A percentile compares a stretch with the other conserved stretches of the same genome.
Evolutionary conservation across 2,797 vertebrate species (phyloP).

Genomic region (Ptychobarbus kaznakovi): DNA sequence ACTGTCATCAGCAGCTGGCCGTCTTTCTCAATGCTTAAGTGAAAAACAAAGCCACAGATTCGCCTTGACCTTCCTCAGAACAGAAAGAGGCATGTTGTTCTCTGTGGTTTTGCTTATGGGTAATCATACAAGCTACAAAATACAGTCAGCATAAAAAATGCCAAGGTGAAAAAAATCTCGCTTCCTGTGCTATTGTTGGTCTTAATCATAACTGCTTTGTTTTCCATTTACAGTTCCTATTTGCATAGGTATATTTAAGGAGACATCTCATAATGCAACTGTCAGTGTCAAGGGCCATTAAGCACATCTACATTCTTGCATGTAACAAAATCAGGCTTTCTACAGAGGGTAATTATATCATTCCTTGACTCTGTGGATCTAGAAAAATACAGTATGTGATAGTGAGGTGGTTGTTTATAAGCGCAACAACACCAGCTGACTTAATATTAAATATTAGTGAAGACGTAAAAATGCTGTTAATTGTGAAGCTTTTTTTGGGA

Average conservation of each 20-base stretch:
- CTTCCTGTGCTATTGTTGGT: conserved; percentile 12
- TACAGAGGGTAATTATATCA: conserved; percentile 33
- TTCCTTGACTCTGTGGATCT: conserved; percentile 15
- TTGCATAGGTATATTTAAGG: conserved; percentile 43
- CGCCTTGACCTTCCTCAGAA: conserved; percentile 39
- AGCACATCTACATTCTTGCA: conserved; percentile 33
- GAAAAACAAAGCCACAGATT: conserved; percentile 41
- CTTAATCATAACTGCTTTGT: conserved; percentile 27
- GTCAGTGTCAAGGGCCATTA: conserved; percentile 39
- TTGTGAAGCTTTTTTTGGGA: background rate
- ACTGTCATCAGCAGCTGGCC: conserved; percentile 37
- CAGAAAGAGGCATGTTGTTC: conserved; percentile 22
- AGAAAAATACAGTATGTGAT: background rate
- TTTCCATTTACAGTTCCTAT: conserved; percentile 39
- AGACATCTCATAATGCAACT: conserved; percentile 45
- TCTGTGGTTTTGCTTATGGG: conserved; percentile 49
- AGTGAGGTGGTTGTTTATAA: conserved; percentile 42
- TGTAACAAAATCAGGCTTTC: conserved; percentile 32
- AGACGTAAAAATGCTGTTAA: background rate
- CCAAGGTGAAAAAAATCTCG: conserved; percentile 8
- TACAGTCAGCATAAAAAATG: conserved; percentile 54
- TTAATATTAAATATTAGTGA: conserved; percentile 3
- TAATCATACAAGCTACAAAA: conserved; percentile 47
- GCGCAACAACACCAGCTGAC: conserved; percentile 10
- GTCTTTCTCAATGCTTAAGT: conserved; percentile 18